Conservation (phyloP, 2,888 invertebrate genomes). For the Coleophora flavipennella region DNA sequence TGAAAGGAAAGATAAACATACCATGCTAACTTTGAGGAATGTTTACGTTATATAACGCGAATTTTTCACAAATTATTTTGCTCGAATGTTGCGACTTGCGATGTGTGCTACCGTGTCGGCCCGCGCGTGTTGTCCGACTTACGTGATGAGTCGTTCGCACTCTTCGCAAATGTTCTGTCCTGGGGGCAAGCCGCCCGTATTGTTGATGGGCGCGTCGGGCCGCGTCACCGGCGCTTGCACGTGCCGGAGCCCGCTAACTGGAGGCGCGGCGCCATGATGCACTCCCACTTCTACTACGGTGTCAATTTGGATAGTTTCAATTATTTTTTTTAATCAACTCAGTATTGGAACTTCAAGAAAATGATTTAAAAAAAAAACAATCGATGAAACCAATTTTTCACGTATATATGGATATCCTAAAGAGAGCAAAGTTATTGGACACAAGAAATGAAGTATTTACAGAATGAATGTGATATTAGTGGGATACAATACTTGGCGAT, state of each 20-base stretch:
- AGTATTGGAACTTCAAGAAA: too few species aligned
- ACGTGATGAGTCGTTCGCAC: constrained; percentile 98
- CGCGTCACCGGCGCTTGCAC: constrained; percentile 82
- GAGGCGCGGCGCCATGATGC: constrained; percentile 50
- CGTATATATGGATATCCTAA: too few species aligned
- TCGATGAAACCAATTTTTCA: too few species aligned
- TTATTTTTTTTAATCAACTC: too few species aligned
- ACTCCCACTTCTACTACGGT: constrained; percentile 41
- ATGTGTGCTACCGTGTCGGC: constrained; percentile 76
- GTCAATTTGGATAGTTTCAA: constrained; percentile 35
- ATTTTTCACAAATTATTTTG: neutral
- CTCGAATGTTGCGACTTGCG: constrained; percentile 9
- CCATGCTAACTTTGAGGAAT: too few species aligned
- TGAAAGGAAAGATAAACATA: neutral
- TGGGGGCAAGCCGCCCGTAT: constrained; percentile 82
- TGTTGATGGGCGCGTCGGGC: constrained; percentile 74
- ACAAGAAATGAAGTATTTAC: constrained; percentile 8
- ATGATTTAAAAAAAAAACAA: too few species aligned
- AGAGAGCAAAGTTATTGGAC: too few species aligned
- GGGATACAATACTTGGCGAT: too few species aligned
- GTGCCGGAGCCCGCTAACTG: constrained; percentile 76
- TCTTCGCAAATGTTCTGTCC: constrained; percentile 97
- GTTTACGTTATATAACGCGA: neutral
- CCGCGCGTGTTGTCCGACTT: constrained; percentile 80
- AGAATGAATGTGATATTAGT: neutral